Evolutionary conservation across 2,113 vertebrate species (phyloP), one percentile per base, ranked within the genome.

Genomic region (Panthera tigris): DNA sequence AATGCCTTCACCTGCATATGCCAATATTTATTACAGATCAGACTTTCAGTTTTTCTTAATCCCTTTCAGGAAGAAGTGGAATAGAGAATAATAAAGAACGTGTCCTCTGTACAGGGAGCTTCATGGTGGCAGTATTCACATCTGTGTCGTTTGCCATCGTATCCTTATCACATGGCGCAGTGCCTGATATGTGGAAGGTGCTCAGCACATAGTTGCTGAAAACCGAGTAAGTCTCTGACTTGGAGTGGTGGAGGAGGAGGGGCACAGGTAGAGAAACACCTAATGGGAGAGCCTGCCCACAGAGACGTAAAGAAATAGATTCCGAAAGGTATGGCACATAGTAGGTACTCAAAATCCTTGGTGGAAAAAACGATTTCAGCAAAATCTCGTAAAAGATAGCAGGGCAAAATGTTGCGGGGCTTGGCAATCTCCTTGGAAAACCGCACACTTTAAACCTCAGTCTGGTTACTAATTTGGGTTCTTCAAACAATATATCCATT

Each of bases 71-170:
- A 45, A 91, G 33, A 68, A 68, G 31, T 4, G 76, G 10, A 33
- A 21, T 36, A 39, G 71, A 71, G 65, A 19, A 45, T 48, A 55
- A 15, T n/a, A 23, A 50, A 66, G 48, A n/a, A 4, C 23, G 25
- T 23, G 5, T 68, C 25, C 16, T 66, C n/a, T 31, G 10, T 10
- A 10, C 5, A 25, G 27, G 21, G 6, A 78, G 16, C 31, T 66
- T 14, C 9, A 2, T 19, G 18, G 92, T 68, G 16, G 50, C 11
- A 52, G 29, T 39, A 76, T 10, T 89, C 68, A 5, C 41, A 63
- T 65, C 39, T 66, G 3, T 10, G 25, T 50, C n/a, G 0, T 50
- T 45, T 45, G 36, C 7, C 4, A 9, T 65, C 1, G 0, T 5
- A 31, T 36, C 14, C 31, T 39, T 41, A 41, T n/a, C 18, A 16